These are phyloP conservation scores for Siniperca chuatsi DNA, from an alignment of 2,113 vertebrate genomes.

Conservation along the genomic window DNA sequence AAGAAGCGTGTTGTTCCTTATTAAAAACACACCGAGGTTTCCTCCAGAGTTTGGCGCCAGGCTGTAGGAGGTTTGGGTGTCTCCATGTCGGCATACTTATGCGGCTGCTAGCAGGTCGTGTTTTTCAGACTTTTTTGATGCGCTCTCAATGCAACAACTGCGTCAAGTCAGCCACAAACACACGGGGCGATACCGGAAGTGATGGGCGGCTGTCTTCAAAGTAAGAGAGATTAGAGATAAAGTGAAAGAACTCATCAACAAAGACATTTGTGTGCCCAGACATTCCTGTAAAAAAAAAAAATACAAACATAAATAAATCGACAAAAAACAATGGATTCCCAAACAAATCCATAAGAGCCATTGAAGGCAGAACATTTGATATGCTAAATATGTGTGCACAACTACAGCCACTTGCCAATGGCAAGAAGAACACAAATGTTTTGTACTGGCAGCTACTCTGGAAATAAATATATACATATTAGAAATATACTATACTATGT, in stretches of 20 bases:
- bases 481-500: too few species aligned
- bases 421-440: too few species aligned
- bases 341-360: too few species aligned
- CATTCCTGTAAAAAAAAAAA: background rate
- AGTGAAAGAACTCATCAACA: background rate
- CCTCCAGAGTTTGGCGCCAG: background rate
- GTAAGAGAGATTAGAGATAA: background rate
- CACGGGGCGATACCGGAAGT: constrained; percentile 34
- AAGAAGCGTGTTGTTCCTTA: background rate
- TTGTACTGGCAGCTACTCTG: too few species aligned
- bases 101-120: background rate
- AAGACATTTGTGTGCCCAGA: too few species aligned
- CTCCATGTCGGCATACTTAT: background rate
- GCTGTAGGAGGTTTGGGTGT: background rate
- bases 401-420: too few species aligned
- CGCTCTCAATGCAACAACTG: background rate
- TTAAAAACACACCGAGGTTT: background rate
- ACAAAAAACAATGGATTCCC: too few species aligned
- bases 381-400: background rate
- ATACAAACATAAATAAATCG: too few species aligned
- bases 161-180: background rate
- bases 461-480: too few species aligned
- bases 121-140: background rate
- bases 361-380: too few species aligned
- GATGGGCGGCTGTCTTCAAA: background rate